These are phyloP conservation scores for Campoletis raptor DNA, from an alignment of 2,888 invertebrate genomes.

Conservation along the genomic window DNA sequence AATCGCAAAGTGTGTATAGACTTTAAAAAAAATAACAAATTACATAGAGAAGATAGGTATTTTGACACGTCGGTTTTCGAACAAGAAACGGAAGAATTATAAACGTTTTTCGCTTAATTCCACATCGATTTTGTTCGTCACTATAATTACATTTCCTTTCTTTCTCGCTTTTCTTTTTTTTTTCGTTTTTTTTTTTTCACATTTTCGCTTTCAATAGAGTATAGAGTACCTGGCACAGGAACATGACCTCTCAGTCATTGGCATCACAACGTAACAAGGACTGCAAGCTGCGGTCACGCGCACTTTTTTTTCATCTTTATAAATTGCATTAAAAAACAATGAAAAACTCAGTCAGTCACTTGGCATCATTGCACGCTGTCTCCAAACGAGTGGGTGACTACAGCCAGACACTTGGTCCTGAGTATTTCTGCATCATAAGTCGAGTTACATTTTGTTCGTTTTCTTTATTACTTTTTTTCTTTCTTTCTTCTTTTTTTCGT, in stretches of 20 bases:
- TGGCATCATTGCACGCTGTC: constrained; percentile 70
- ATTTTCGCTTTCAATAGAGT: constrained; percentile 68
- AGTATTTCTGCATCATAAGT: constrained; percentile 83
- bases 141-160: constrained; percentile 72
- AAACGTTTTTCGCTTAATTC: constrained; percentile 73
- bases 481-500: constrained; percentile 56
- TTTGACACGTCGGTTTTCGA: constrained; percentile 80
- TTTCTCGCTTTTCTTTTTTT: constrained; percentile 38
- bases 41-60: constrained; percentile 82
- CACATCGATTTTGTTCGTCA: constrained; percentile 76
- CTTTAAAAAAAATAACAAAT: constrained; percentile 85
- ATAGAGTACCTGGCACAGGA: constrained; percentile 84
- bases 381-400: constrained; percentile 80
- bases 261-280: constrained; percentile 85
- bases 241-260: constrained; percentile 85
- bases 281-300: constrained; percentile 82
- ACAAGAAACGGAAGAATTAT: constrained; percentile 66
- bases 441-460: constrained; percentile 66
- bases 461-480: constrained; percentile 56
- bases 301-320: constrained; percentile 68
- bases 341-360: constrained; percentile 70
- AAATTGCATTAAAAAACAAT: constrained; percentile 38
- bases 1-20: constrained; percentile 82
- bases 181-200: constrained; percentile 56
- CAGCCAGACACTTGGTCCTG: constrained; percentile 85